These are phyloP conservation scores for Micrasema longulum DNA, from an alignment of 1,140 invertebrate genomes.

Conservation along the genomic window DNA sequence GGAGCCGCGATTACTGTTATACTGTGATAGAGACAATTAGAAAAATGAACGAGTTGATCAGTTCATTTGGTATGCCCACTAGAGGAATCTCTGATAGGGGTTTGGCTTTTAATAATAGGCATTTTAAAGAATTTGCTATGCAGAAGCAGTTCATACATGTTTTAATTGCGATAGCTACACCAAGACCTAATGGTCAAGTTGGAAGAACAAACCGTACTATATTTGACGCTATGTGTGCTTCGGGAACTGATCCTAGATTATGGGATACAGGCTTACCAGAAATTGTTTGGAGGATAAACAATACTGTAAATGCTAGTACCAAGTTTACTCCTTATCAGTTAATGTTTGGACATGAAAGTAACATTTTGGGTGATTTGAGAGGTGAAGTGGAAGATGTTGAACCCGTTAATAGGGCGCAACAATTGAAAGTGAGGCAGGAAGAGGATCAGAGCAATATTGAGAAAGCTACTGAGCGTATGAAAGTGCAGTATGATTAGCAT, in stretches of 20 bases:
- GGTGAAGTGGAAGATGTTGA: neutral
- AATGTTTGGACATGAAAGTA: constrained; percentile 5
- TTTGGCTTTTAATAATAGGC: neutral
- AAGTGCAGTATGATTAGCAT: constrained; percentile 2
- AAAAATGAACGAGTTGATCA: neutral
- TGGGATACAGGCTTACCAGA: neutral
- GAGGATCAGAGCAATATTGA: neutral
- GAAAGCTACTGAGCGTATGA: neutral
- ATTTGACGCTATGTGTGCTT: neutral
- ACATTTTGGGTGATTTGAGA: neutral
- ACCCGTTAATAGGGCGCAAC: neutral
- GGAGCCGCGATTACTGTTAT: no score
- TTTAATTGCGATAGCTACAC: neutral
- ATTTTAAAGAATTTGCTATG: neutral
- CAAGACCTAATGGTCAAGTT: neutral
- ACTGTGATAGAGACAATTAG: no score
- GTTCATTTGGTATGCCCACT: neutral
- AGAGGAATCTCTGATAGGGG: neutral
- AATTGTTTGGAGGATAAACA: neutral
- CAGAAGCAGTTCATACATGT: neutral
- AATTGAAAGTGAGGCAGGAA: neutral
- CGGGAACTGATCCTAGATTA: neutral
- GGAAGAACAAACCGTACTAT: neutral
- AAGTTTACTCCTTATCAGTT: neutral
- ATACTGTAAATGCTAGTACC: constrained; percentile 2